These are phyloP conservation scores for Drosophila elegans DNA, from an alignment of 1,140 invertebrate species.

Conservation along the genomic window DNA sequence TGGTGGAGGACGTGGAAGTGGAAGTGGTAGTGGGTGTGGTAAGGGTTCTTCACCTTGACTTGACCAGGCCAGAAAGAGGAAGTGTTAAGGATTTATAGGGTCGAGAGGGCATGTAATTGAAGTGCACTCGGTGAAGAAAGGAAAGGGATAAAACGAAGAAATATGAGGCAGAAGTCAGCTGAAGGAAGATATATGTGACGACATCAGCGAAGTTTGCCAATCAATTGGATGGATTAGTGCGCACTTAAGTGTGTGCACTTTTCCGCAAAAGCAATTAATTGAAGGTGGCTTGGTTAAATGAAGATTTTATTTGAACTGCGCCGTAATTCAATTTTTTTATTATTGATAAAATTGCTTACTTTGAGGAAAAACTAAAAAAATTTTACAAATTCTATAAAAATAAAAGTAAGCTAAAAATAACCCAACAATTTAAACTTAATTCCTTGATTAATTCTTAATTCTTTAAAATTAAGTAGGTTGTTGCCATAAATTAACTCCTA, in stretches of 20 bases:
- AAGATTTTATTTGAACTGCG: background rate
- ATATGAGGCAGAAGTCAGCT: background rate
- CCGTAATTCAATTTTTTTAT: background rate
- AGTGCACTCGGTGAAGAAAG: conserved; percentile 25
- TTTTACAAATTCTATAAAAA: no score
- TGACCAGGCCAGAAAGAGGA: conserved; percentile 14
- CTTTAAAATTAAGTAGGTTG: no score
- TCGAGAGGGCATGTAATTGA: conserved; percentile 62
- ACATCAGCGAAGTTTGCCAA: conserved; percentile 37
- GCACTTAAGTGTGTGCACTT: conserved; percentile 11
- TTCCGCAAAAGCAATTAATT: conserved; percentile 1
- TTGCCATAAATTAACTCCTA: no score
- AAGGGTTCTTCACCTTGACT: conserved; percentile 7
- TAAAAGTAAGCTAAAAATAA: no score
- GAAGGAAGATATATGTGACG: conserved; percentile 35
- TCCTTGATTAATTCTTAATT: no score
- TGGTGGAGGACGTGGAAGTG: background rate
- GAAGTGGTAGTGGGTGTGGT: background rate
- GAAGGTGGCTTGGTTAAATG: background rate
- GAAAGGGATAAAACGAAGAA: conserved; percentile 1
- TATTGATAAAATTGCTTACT: background rate
- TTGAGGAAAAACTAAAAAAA: no score
- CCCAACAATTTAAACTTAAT: no score
- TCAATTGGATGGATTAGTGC: conserved; percentile 38
- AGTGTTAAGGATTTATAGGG: conserved; percentile 53